Evolutionary conservation across 1,140 invertebrate species (phyloP).

Genomic region (Diprion similis): DNA sequence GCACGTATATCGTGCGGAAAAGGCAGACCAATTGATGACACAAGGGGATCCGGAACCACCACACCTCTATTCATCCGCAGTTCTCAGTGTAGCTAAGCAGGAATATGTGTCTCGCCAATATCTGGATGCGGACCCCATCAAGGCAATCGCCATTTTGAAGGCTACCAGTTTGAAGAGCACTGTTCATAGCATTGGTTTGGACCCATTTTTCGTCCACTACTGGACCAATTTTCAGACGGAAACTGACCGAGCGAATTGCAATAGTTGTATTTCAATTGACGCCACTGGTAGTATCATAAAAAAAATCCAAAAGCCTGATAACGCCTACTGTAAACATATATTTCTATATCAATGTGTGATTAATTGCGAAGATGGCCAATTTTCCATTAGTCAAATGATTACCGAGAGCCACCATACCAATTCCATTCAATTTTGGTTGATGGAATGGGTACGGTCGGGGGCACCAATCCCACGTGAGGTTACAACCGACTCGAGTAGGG

Average conservation of each 20-base stretch:
- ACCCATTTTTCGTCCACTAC: conserved; percentile 32
- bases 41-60: conserved; percentile 31
- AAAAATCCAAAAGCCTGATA: conserved; percentile 24
- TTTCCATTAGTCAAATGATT: conserved; percentile 34
- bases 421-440: conserved; percentile 30
- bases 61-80: conserved; percentile 14
- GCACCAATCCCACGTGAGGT: conserved; percentile 30
- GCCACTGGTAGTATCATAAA: conserved; percentile 31
- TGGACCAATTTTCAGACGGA: conserved; percentile 30
- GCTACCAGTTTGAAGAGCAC: background rate
- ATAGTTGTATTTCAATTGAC: conserved; percentile 25
- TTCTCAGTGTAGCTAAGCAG: conserved; percentile 20
- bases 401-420: conserved; percentile 32
- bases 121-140: conserved; percentile 13
- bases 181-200: conserved; percentile 25
- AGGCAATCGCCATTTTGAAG: background rate
- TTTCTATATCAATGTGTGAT: conserved; percentile 32
- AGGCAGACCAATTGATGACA: conserved; percentile 27
- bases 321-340: conserved; percentile 20
- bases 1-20: conserved; percentile 18
- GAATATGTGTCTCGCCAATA: conserved; percentile 15
- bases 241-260: conserved; percentile 23
- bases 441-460: no score
- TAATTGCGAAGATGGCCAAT: conserved; percentile 26
- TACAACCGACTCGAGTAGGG: conserved; percentile 27